Evolutionary conservation across 2,113 vertebrate species (phyloP).

Genomic region (Scartelaos histophorus): DNA sequence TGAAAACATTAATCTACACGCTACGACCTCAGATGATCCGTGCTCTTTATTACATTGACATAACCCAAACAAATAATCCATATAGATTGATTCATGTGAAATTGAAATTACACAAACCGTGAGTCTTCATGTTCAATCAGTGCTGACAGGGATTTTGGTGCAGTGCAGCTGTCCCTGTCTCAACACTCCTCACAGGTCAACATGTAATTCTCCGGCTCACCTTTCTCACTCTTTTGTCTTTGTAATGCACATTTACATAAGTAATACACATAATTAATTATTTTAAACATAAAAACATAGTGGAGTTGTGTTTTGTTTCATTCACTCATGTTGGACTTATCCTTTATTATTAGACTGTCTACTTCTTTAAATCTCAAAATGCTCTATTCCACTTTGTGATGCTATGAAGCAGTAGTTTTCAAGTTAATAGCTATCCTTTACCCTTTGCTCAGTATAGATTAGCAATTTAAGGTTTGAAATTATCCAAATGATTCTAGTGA

Average conservation of each 20-base stretch:
- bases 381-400: too few species aligned
- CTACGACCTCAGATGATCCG: slow-evolving; percentile 55
- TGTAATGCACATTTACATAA: not conserved
- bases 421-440: too few species aligned
- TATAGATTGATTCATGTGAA: slow-evolving; percentile 33
- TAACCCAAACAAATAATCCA: slow-evolving; percentile 56
- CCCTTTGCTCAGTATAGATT: too few species aligned
- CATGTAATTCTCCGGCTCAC: slow-evolving; percentile 5
- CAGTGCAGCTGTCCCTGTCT: not conserved
- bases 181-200: not conserved
- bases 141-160: slow-evolving; percentile 13
- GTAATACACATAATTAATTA: not conserved
- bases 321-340: too few species aligned
- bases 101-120: slow-evolving; percentile 20
- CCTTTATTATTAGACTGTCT: too few species aligned
- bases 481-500: too few species aligned
- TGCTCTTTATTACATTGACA: slow-evolving; percentile 52
- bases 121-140: slow-evolving; percentile 11
- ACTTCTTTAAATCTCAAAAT: too few species aligned
- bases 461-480: too few species aligned
- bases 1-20: slow-evolving; percentile 56
- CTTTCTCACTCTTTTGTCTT: not conserved
- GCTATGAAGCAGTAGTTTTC: too few species aligned
- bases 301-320: too few species aligned
- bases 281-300: too few species aligned